These are phyloP conservation scores for Lomographa bimaculata DNA, from an alignment of 2,888 invertebrate genomes.

Conservation along the genomic window DNA sequence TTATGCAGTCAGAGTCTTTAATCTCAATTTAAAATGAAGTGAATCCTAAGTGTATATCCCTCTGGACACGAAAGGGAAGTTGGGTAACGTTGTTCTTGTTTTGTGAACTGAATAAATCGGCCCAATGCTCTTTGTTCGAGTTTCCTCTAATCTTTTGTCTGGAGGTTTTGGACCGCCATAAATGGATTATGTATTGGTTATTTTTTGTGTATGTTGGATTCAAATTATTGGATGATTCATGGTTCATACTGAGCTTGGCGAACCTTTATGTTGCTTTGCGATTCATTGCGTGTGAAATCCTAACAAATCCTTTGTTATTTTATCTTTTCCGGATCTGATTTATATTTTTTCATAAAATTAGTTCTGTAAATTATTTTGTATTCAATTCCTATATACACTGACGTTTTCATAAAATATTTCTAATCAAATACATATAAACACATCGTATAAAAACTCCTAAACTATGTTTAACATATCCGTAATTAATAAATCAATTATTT, in stretches of 20 bases:
- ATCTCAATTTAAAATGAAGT: slow-evolving; percentile 1
- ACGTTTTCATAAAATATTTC: no score
- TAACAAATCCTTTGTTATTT: slow-evolving; percentile 7
- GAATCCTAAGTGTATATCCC: neutral
- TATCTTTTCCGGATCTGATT: slow-evolving; percentile 1
- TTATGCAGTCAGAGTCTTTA: no score
- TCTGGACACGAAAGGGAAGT: slow-evolving; percentile 3
- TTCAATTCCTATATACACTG: no score
- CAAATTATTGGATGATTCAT: slow-evolving; percentile 17
- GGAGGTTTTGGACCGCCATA: slow-evolving; percentile 12
- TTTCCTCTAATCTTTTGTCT: slow-evolving; percentile 17
- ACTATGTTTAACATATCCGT: no score
- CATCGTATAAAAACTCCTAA: no score
- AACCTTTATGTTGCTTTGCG: slow-evolving; percentile 6
- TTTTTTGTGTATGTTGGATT: slow-evolving; percentile 15
- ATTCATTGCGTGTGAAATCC: slow-evolving; percentile 5
- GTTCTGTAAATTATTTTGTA: no score
- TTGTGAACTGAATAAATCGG: slow-evolving; percentile 16
- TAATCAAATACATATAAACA: no score
- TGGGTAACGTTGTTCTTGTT: slow-evolving; percentile 16
- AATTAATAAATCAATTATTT: no score
- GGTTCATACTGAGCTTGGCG: neutral
- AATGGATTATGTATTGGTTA: slow-evolving; percentile 16
- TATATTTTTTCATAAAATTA: no score
- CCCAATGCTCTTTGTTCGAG: slow-evolving; percentile 20